Percentiles rank a stretch among this genome's conserved stretches.
Evolutionary conservation across 2,888 invertebrate genomes (phyloP).

Genomic region (Patella caerulea): DNA sequence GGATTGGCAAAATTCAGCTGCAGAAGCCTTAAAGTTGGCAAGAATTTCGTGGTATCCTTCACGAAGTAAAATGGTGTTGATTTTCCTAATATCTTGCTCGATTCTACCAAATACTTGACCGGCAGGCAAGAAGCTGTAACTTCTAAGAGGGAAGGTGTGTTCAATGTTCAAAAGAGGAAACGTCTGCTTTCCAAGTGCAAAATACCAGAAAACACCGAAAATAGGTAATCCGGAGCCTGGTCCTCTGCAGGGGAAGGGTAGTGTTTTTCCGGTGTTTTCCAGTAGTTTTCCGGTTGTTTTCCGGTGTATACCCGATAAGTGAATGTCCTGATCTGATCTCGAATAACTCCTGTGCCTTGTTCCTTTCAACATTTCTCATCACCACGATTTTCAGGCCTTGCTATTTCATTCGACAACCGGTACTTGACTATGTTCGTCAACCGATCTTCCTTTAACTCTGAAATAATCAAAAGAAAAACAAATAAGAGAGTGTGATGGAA

Average conservation of each 20-base stretch:
- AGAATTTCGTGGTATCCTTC: not conserved
- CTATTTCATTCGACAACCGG: not conserved
- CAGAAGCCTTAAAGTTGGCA: not conserved
- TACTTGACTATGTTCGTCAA: not conserved
- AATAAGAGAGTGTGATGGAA: too few species aligned
- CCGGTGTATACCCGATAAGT: not conserved
- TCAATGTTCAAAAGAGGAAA: not conserved
- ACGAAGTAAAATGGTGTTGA: not conserved
- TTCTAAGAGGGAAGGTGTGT: constrained; percentile 13
- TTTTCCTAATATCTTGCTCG: not conserved
- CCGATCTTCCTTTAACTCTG: not conserved
- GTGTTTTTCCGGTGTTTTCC: too few species aligned
- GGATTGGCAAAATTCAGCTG: not conserved
- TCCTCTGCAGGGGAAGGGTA: not conserved
- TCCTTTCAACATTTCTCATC: not conserved
- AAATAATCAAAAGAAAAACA: not conserved
- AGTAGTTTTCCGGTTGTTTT: not conserved
- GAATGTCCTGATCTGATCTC: constrained; percentile 10
- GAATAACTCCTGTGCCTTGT: not conserved
- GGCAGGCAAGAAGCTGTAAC: constrained; percentile 20
- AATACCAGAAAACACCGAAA: not conserved
- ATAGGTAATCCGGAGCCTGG: not conserved
- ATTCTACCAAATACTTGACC: not conserved
- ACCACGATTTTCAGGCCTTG: not conserved
- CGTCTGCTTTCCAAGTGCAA: constrained; percentile 13